phyloP scores from a whole-genome alignment of 1,140 invertebrate genomes.

The Mamestra configurata region DNA sequence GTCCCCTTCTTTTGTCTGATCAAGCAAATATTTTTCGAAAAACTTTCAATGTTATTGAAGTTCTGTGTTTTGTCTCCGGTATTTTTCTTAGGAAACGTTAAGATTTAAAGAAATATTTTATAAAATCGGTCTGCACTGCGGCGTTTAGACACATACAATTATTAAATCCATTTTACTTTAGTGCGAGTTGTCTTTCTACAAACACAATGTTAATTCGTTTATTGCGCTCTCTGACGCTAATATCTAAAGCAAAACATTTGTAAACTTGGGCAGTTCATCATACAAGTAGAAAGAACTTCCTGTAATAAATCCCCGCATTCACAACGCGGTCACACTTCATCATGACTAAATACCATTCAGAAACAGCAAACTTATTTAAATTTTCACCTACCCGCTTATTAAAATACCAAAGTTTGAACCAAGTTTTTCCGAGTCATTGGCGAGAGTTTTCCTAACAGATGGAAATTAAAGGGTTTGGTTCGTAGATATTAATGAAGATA shows the following conservation, averaged over 20 bases:
- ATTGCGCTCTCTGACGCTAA: not conserved
- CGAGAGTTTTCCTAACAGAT: slow-evolving; percentile 12
- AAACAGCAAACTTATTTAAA: slow-evolving; percentile 10
- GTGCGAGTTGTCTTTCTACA: not conserved
- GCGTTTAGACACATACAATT: too few relatives aligned
- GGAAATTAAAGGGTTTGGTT: slow-evolving; percentile 20
- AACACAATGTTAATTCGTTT: not conserved
- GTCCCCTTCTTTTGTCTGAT: not conserved
- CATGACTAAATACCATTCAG: not conserved
- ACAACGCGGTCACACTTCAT: slow-evolving; percentile 4
- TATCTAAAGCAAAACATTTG: not conserved
- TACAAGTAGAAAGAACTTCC: not conserved
- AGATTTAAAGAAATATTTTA: not conserved
- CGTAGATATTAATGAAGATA: slow-evolving; percentile 36
- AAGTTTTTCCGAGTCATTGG: slow-evolving; percentile 15
- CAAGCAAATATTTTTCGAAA: slow-evolving; percentile 26
- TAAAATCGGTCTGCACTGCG: too few relatives aligned
- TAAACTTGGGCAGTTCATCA: not conserved
- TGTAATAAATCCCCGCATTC: not conserved
- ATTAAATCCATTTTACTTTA: too few relatives aligned
- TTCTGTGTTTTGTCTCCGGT: not conserved
- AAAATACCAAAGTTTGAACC: slow-evolving; percentile 24
- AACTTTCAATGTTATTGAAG: not conserved
- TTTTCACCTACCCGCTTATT: slow-evolving; percentile 1
- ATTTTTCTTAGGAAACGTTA: not conserved